A percentile compares a stretch with the other conserved stretches of the same genome.
These are phyloP conservation scores for Caradrina clavipalpis DNA, from an alignment of 2,888 invertebrate genomes.

Conservation along the genomic window DNA sequence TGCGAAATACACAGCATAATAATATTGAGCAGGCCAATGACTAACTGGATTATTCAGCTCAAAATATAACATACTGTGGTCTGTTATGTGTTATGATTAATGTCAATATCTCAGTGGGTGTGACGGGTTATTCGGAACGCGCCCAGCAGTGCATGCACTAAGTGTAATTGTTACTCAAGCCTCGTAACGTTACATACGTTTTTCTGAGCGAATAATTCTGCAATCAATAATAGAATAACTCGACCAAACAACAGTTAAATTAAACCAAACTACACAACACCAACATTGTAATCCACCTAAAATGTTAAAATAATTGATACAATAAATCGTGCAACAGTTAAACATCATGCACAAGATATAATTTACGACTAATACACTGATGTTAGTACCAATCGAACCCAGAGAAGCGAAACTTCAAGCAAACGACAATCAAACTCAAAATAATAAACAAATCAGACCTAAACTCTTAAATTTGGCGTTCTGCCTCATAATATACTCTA, in stretches of 20 bases:
- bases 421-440: slow-evolving; percentile 73
- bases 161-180: slow-evolving; percentile 48
- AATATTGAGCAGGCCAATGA: slow-evolving; percentile 66
- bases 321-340: slow-evolving; percentile 45
- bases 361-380: slow-evolving; percentile 41
- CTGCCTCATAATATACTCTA: slow-evolving; percentile 88
- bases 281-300: slow-evolving; percentile 38
- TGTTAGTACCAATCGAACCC: slow-evolving; percentile 74
- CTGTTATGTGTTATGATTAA: slow-evolving; percentile 51
- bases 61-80: slow-evolving; percentile 71
- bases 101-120: slow-evolving; percentile 24
- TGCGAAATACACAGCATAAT: slow-evolving; percentile 20
- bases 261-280: slow-evolving; percentile 50
- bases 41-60: slow-evolving; percentile 69
- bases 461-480: slow-evolving; percentile 89
- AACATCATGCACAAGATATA: slow-evolving; percentile 51
- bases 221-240: slow-evolving; percentile 46
- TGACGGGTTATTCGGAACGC: slow-evolving; percentile 31
- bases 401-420: slow-evolving; percentile 70
- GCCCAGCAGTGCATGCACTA: slow-evolving; percentile 51
- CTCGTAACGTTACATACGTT: slow-evolving; percentile 29
- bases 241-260: slow-evolving; percentile 47
- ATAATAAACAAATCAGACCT: slow-evolving; percentile 86
- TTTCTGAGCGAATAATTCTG: slow-evolving; percentile 26
- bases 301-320: slow-evolving; percentile 43